These are phyloP conservation scores for Anhinga anhinga DNA, from an alignment of 2,113 vertebrate genomes.

Conservation along the genomic window DNA sequence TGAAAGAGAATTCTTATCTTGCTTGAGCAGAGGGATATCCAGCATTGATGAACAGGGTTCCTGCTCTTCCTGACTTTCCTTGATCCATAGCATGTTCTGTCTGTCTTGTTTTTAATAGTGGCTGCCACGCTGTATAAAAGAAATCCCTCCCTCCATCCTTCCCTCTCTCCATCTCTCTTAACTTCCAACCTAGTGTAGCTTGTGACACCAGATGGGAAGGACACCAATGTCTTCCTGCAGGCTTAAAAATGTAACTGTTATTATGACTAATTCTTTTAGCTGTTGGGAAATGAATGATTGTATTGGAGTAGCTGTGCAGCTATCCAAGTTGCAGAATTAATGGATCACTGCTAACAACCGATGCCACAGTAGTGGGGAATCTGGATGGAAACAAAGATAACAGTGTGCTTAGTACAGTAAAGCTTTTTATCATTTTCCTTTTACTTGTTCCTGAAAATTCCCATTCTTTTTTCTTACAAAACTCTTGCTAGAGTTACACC, in stretches of 20 bases:
- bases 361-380: background rate
- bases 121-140: background rate
- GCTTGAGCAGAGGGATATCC: background rate
- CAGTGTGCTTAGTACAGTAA: background rate
- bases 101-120: background rate
- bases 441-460: background rate
- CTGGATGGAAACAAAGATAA: background rate
- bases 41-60: background rate
- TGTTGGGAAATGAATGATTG: background rate
- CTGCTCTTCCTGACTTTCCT: background rate
- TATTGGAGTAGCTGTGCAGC: background rate
- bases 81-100: background rate
- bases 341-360: background rate
- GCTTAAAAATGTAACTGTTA: background rate
- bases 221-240: background rate
- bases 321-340: background rate
- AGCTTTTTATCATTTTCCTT: background rate
- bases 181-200: background rate
- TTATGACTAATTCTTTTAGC: background rate
- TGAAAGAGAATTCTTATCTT: background rate
- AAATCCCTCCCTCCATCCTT: background rate
- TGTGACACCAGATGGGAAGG: background rate
- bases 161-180: background rate
- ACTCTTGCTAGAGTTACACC: background rate
- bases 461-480: background rate